Evolutionary conservation across 2,888 invertebrate genomes (phyloP).

Genomic region (Mechanitis mazaeus): DNA sequence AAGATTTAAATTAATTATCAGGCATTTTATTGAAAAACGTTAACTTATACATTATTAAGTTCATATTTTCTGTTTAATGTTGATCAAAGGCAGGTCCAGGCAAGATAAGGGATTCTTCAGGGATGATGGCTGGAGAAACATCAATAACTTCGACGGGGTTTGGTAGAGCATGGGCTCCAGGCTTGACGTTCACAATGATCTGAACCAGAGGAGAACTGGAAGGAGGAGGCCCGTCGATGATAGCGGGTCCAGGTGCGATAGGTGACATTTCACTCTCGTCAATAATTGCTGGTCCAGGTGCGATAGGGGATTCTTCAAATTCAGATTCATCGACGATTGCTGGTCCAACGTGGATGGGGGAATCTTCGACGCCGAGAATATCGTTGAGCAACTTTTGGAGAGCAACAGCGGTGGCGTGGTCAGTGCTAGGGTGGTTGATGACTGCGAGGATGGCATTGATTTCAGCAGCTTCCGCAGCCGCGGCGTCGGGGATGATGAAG

Average conservation of each 20-base stretch:
- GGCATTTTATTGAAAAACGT: too few species aligned
- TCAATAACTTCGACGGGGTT: slow-evolving; percentile 25
- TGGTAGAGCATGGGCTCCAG: slow-evolving; percentile 6
- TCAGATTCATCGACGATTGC: slow-evolving; percentile 24
- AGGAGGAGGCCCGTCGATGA: slow-evolving; percentile 3
- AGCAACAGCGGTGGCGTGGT: slow-evolving; percentile 38
- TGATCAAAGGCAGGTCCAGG: too few species aligned
- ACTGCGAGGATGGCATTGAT: slow-evolving; percentile 43
- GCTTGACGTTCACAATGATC: slow-evolving; percentile 33
- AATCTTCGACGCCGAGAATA: slow-evolving; percentile 26
- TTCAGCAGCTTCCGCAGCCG: slow-evolving; percentile 27
- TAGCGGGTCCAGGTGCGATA: neutral
- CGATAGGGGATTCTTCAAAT: slow-evolving; percentile 17
- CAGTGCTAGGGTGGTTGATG: slow-evolving; percentile 43
- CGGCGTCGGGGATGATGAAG: slow-evolving; percentile 30
- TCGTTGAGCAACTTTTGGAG: slow-evolving; percentile 35
- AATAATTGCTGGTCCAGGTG: slow-evolving; percentile 30
- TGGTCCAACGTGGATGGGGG: slow-evolving; percentile 30
- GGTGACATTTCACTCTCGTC: slow-evolving; percentile 10
- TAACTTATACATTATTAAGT: too few species aligned
- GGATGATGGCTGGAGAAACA: too few species aligned
- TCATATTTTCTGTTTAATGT: too few species aligned
- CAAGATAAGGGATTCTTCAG: too few species aligned
- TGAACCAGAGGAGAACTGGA: slow-evolving; percentile 30
- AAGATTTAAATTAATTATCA: too few species aligned